Percentiles rank a stretch among this genome's conserved stretches.
Evolutionary conservation across 2,888 invertebrate species (phyloP).

Genomic region (Tridacna crocea): DNA sequence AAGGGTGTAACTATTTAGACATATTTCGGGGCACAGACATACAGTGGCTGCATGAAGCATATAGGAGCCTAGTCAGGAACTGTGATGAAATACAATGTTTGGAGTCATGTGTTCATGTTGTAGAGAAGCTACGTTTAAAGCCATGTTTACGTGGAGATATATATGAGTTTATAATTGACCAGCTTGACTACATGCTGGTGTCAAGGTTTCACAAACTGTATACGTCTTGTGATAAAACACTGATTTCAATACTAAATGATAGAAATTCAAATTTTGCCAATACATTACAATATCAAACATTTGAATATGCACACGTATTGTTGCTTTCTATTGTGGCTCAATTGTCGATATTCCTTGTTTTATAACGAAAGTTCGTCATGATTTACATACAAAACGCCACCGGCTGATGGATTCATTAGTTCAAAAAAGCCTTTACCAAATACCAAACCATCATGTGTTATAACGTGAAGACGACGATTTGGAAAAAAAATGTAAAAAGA

Average conservation of each 20-base stretch:
- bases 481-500: too few species aligned
- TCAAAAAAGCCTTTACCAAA: too few species aligned
- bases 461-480: too few species aligned
- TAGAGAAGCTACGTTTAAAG: not conserved
- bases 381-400: too few species aligned
- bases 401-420: too few species aligned
- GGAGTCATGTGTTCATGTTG: slow-evolving; percentile 10
- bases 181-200: slow-evolving; percentile 5
- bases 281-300: not conserved
- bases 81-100: slow-evolving; percentile 15
- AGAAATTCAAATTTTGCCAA: not conserved
- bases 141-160: slow-evolving; percentile 28
- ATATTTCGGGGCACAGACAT: not conserved
- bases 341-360: not conserved
- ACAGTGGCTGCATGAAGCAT: not conserved
- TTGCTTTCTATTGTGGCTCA: not conserved
- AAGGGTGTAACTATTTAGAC: slow-evolving; percentile 19
- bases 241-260: not conserved
- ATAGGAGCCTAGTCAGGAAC: not conserved
- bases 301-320: not conserved
- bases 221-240: slow-evolving; percentile 18
- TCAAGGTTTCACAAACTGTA: slow-evolving; percentile 7
- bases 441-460: too few species aligned
- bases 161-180: slow-evolving; percentile 17
- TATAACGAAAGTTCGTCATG: not conserved